Conservation (phyloP, 2,888 invertebrate genomes). For the Drosophila meridionalis region DNA sequence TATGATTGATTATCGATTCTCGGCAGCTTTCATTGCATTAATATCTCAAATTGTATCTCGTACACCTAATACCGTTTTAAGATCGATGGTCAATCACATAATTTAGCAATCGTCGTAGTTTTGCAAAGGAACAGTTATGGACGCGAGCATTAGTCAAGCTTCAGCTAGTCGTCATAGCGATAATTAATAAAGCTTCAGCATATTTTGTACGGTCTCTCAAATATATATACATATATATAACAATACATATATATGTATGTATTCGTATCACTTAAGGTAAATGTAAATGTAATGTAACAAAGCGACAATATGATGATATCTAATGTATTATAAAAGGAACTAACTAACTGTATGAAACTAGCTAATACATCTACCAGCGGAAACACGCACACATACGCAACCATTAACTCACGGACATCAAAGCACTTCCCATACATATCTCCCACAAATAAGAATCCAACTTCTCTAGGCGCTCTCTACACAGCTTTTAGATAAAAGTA, state of each 20-base stretch:
- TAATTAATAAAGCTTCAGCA: conserved; percentile 70
- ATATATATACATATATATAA: conserved; percentile 6
- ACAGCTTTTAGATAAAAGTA: conserved; percentile 40
- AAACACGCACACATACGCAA: conserved; percentile 48
- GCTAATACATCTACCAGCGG: conserved; percentile 42
- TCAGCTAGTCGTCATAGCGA: conserved; percentile 73
- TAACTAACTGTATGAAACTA: conserved; percentile 55
- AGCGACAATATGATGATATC: conserved; percentile 74
- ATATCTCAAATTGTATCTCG: background rate
- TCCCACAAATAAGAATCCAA: conserved; percentile 32
- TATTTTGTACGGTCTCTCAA: conserved; percentile 66
- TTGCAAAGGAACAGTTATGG: background rate
- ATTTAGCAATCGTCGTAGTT: background rate
- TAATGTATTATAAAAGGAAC: conserved; percentile 67
- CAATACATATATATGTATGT: too few species aligned
- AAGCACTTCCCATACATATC: conserved; percentile 64
- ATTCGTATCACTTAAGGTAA: conserved; percentile 55
- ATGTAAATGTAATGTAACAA: conserved; percentile 79
- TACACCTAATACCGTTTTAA: background rate
- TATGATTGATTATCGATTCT: background rate
- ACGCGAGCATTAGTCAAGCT: conserved; percentile 63
- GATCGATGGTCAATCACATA: conserved; percentile 16
- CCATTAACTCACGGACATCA: conserved; percentile 56
- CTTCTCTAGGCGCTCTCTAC: conserved; percentile 31
- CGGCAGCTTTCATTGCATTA: background rate